A percentile compares a stretch with the other conserved stretches of the same genome.
Evolutionary conservation across 2,888 invertebrate genomes (phyloP).

Genomic region (Malthinus flaveolus): DNA sequence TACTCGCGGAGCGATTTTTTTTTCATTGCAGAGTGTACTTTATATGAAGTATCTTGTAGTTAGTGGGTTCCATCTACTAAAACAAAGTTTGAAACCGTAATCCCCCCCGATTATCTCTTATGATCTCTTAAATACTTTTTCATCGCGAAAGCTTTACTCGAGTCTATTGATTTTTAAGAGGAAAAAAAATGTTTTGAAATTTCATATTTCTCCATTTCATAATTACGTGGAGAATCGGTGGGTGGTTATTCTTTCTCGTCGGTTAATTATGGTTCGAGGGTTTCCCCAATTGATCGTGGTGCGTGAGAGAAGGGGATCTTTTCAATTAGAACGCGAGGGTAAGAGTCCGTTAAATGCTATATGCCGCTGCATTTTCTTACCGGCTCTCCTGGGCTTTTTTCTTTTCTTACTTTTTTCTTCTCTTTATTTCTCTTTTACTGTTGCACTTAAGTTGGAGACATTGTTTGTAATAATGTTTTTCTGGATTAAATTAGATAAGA

Average conservation of each 20-base stretch:
- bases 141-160: conserved; percentile 19
- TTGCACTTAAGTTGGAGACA: conserved; percentile 28
- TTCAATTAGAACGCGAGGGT: conserved; percentile 30
- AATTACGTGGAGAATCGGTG: conserved; percentile 20
- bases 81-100: conserved; percentile 25
- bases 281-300: conserved; percentile 25
- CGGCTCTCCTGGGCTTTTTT: not conserved
- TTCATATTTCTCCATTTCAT: conserved; percentile 24
- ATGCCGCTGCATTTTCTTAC: conserved; percentile 22
- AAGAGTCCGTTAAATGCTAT: conserved; percentile 27
- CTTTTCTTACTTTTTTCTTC: conserved; percentile 12
- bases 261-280: conserved; percentile 30
- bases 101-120: conserved; percentile 27
- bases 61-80: conserved; percentile 11
- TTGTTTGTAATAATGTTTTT: conserved; percentile 34
- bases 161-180: conserved; percentile 18
- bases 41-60: conserved; percentile 13
- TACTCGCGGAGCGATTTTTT: not conserved
- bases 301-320: conserved; percentile 26
- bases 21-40: conserved; percentile 2
- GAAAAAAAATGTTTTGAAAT: conserved; percentile 12
- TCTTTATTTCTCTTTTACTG: conserved; percentile 25
- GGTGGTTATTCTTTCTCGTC: conserved; percentile 28
- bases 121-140: conserved; percentile 27
- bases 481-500: conserved; percentile 35